Percentiles rank a stretch among this genome's conserved stretches.
These are phyloP conservation scores for Siniperca chuatsi DNA, from an alignment of 2,113 vertebrate genomes.

Conservation along the genomic window DNA sequence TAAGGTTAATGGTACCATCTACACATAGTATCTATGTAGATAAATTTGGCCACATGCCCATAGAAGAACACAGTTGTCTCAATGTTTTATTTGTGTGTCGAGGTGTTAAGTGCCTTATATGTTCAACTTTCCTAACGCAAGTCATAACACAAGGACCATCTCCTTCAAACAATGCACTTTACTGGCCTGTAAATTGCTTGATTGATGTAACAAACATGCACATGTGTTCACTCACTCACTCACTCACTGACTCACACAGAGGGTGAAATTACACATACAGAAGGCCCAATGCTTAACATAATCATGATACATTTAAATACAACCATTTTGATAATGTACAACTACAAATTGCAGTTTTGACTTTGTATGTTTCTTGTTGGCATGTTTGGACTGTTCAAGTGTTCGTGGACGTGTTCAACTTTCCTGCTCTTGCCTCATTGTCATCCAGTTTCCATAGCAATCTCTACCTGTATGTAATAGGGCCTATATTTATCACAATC, in stretches of 20 bases:
- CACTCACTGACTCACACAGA: background rate
- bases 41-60: background rate
- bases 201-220: background rate
- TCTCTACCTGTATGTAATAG: conserved; percentile 34
- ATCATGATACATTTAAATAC: background rate
- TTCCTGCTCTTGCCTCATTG: conserved; percentile 2
- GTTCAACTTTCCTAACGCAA: background rate
- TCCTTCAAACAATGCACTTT: background rate
- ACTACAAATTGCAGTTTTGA: background rate
- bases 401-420: background rate
- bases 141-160: background rate
- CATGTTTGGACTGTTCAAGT: background rate
- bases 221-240: background rate
- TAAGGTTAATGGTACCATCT: background rate
- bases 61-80: background rate
- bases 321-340: background rate
- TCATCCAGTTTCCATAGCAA: conserved; percentile 9
- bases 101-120: no score
- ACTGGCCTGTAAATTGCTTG: background rate
- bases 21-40: background rate
- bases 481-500: conserved; percentile 54
- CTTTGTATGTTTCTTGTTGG: background rate
- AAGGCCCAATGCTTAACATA: no score
- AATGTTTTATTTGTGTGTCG: background rate
- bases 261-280: background rate